Base-by-base conservation (phyloP, 1,140 invertebrate species). In the Drosophila nebulosa region DNA sequence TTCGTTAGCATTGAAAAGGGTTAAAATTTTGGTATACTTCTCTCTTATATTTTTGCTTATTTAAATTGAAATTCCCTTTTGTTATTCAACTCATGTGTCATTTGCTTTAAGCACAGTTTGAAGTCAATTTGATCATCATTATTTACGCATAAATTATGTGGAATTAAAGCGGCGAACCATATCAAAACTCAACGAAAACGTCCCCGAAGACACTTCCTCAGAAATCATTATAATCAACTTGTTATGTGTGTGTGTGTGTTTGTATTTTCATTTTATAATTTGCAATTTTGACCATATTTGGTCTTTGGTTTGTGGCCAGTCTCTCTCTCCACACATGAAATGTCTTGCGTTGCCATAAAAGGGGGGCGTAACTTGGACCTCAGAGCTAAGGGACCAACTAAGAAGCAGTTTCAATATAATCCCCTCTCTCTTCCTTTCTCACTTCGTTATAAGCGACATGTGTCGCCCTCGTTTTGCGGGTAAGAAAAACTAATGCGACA, bases 221-320 rank as follows among this genome's bases (percentile, higher is more conserved):
- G 80, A 85, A 85, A 74, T 85, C 74, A 85, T 85, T 86, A 75
- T 67, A 57, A 14, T 26, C 27, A 32, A 21, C 30, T 36, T 51
- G 26, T 56, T 39, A 52, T 16, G 56, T 51, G 26, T 27, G 6
- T 5, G 26, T 27, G 6, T 5, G 27, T 30, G 36, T 39, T 3
- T 39, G 36, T 39, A 16, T n/a, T 39, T 16, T 46, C 39, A 46
- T 46, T 46, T 46, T 46, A 46, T 46, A 46, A 46, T 46, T 36
- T 30, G 68, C 78, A 86, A 86, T 86, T 86, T 86, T 81, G 81
- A 76, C 83, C 83, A 76, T 86, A 83, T 86, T 83, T 83, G 83
- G 83, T 32, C 24, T 36, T n/a, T 12, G 21, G 60, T 72, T 27
- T 36, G 26, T 65, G 64, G 5, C 9, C 30, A 30, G 30, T 30